These are phyloP conservation scores for Rallus crepitans DNA, from an alignment of 2,797 vertebrate species.

Conservation along the genomic window DNA sequence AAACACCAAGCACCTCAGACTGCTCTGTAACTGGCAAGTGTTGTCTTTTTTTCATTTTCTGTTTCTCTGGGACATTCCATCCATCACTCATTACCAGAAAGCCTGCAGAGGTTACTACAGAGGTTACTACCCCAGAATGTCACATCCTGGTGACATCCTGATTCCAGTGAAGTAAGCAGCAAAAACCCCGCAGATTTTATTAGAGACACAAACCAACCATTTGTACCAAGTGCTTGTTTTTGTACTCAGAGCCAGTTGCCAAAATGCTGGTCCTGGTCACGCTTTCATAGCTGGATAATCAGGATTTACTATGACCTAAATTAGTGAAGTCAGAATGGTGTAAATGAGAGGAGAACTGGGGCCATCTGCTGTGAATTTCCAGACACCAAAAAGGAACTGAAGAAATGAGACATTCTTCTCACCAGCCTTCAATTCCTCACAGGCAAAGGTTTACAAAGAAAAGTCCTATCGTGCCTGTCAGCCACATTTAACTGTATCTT, in stretches of 20 bases:
- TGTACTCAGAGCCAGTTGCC: background rate
- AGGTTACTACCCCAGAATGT: background rate
- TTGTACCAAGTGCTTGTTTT: background rate
- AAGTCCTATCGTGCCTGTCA: background rate
- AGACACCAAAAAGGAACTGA: background rate
- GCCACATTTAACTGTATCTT: background rate
- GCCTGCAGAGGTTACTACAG: background rate
- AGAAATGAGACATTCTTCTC: constrained; percentile 9
- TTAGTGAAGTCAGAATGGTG: constrained; percentile 17
- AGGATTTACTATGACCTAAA: constrained; percentile 42
- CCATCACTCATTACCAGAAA: background rate
- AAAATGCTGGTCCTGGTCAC: constrained; percentile 2
- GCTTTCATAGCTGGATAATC: constrained; percentile 14
- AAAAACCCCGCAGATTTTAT: constrained; percentile 16
- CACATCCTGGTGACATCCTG: background rate
- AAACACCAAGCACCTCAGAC: background rate
- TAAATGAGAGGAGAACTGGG: constrained; percentile 34
- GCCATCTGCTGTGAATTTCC: constrained; percentile 41
- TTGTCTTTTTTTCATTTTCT: background rate
- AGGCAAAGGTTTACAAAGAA: background rate
- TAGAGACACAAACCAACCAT: background rate
- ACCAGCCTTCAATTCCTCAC: background rate
- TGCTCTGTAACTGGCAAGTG: background rate
- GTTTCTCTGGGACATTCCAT: background rate
- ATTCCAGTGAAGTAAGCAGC: background rate